Conservation (phyloP, 2,797 vertebrate species). For the Amblyopsis hoosieri region DNA sequence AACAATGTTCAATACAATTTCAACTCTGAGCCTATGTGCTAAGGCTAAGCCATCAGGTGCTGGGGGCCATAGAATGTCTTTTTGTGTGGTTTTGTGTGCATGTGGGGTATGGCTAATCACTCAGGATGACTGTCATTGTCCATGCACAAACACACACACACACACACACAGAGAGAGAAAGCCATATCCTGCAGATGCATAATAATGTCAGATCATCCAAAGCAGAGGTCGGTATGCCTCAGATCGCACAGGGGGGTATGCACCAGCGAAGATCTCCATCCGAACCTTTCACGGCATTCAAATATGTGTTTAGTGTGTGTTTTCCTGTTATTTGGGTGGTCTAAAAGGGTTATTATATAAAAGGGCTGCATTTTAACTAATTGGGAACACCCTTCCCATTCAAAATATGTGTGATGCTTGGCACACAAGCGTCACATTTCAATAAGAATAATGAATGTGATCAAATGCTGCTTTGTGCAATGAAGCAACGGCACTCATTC, state of each 20-base stretch:
- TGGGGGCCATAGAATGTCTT: conserved; percentile 16
- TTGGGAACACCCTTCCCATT: conserved; percentile 57
- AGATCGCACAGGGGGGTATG: conserved; percentile 47
- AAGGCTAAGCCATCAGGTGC: conserved; percentile 33
- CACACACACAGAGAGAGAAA: conserved; percentile 29
- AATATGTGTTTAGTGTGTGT: conserved; percentile 71
- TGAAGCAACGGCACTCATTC: conserved; percentile 35
- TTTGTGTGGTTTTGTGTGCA: conserved; percentile 16
- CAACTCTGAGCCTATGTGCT: conserved; percentile 23
- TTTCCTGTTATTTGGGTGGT: conserved; percentile 67
- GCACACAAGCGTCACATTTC: conserved; percentile 49
- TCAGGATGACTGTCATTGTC: conserved; percentile 24
- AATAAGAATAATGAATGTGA: conserved; percentile 44
- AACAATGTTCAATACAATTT: not conserved
- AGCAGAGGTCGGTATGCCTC: conserved; percentile 51
- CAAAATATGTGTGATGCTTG: conserved; percentile 61
- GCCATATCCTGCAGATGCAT: conserved; percentile 68
- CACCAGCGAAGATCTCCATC: conserved; percentile 49
- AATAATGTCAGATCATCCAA: conserved; percentile 76
- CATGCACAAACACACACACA: conserved; percentile 9
- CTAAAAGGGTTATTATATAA: conserved; percentile 55
- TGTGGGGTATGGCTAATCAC: conserved; percentile 49
- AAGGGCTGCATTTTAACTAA: conserved; percentile 49
- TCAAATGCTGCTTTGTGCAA: conserved; percentile 52
- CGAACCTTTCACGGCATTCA: conserved; percentile 63